phyloP scores from a whole-genome alignment of 2,113 vertebrate species.

The Anhinga rufa region DNA sequence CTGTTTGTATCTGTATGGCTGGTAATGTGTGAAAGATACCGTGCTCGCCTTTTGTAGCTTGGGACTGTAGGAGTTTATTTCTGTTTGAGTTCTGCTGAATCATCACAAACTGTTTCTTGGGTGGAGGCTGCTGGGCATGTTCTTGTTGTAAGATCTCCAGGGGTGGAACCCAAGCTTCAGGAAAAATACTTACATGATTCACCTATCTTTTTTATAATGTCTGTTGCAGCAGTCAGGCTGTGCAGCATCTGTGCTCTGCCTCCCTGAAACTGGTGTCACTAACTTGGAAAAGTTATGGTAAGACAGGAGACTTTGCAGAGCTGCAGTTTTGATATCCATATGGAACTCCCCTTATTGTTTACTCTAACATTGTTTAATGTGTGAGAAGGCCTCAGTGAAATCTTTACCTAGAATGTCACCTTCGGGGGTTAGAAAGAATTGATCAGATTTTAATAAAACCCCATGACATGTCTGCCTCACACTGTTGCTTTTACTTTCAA shows the following conservation, averaged over 20 bases:
- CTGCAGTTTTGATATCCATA: neutral
- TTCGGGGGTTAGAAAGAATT: neutral
- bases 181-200: neutral
- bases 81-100: neutral
- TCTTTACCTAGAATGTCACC: neutral
- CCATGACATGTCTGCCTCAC: neutral
- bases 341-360: neutral
- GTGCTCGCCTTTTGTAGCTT: neutral
- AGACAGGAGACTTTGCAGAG: neutral
- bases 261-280: neutral
- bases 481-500: neutral
- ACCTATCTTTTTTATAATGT: neutral
- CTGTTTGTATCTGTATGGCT: neutral
- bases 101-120: neutral
- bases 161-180: neutral
- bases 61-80: neutral
- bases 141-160: neutral
- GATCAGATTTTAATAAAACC: neutral
- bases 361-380: neutral
- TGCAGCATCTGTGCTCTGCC: neutral
- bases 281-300: neutral
- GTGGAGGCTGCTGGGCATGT: neutral
- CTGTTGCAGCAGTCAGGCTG: neutral
- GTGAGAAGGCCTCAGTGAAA: neutral
- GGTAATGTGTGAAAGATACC: neutral